These are phyloP conservation scores for Morpho helenor DNA, from an alignment of 2,888 invertebrate genomes.

Conservation along the genomic window DNA sequence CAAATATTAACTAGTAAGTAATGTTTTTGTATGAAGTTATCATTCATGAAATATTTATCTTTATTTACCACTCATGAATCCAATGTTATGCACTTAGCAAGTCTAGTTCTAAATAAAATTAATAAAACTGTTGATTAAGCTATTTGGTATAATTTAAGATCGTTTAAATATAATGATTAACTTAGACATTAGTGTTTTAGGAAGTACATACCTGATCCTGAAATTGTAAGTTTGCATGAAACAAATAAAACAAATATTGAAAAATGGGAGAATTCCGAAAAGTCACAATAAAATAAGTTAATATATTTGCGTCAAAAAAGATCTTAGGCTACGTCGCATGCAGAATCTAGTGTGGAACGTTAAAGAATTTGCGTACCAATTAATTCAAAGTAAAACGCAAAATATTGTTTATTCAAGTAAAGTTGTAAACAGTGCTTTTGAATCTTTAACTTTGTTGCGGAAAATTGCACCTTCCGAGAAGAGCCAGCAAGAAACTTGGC, in stretches of 20 bases:
- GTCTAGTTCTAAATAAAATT: conserved; percentile 23
- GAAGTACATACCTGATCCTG: conserved; percentile 69
- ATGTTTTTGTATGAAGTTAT: conserved; percentile 18
- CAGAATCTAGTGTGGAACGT: no score
- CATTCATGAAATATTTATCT: conserved; percentile 18
- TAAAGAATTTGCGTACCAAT: no score
- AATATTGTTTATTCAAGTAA: no score
- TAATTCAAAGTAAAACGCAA: no score
- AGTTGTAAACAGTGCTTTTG: no score
- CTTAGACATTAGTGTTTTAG: conserved; percentile 8
- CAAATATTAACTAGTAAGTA: conserved; percentile 22
- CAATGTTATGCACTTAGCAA: conserved; percentile 25
- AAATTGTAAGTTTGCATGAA: conserved; percentile 46
- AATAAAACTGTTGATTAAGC: conserved; percentile 20
- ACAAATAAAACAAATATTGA: conserved; percentile 38
- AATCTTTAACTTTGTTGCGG: no score
- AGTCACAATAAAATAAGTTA: no score
- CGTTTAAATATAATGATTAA: conserved; percentile 4
- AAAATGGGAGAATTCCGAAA: no score
- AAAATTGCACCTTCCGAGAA: no score
- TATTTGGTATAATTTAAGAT: conserved; percentile 5
- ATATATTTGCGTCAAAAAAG: no score
- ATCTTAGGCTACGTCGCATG: no score
- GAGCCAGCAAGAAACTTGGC: no score
- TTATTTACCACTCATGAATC: conserved; percentile 20